phyloP scores from a whole-genome alignment of 2,888 invertebrate genomes.

The Ethmia dodecea region DNA sequence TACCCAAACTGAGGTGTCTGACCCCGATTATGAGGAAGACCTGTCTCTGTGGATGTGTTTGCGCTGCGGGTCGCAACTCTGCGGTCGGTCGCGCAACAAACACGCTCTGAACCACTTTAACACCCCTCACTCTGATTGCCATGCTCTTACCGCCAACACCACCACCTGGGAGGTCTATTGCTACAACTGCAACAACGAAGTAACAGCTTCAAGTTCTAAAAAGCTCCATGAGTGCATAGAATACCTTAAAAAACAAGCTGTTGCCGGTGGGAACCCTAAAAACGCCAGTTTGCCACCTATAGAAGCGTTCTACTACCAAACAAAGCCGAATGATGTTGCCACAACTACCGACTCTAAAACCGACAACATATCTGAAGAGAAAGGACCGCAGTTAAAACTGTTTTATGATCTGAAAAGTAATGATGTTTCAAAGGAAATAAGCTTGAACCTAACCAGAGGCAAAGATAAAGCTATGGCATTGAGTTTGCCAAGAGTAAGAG shows the following conservation, averaged over 20 bases:
- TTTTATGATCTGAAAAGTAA: too few relatives aligned
- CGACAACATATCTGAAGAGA: slow-evolving; percentile 10
- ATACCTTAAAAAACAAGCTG: slow-evolving; percentile 80
- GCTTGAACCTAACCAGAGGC: too few relatives aligned
- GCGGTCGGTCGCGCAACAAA: slow-evolving; percentile 81
- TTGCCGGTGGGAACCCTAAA: slow-evolving; percentile 38
- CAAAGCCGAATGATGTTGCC: slow-evolving; percentile 36
- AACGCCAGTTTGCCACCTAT: slow-evolving; percentile 24
- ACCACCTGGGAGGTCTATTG: slow-evolving; percentile 86
- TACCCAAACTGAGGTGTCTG: slow-evolving; percentile 49
- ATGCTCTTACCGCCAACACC: slow-evolving; percentile 85
- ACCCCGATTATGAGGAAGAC: slow-evolving; percentile 71
- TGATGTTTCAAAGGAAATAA: too few relatives aligned
- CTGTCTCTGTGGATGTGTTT: slow-evolving; percentile 86
- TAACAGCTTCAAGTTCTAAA: slow-evolving; percentile 78
- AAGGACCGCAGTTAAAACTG: too few relatives aligned
- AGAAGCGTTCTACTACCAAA: slow-evolving; percentile 30
- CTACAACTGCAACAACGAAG: slow-evolving; percentile 85
- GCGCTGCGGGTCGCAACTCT: slow-evolving; percentile 87
- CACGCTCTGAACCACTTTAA: slow-evolving; percentile 87
- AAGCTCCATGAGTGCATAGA: slow-evolving; percentile 87
- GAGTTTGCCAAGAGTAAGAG: slow-evolving; percentile 81
- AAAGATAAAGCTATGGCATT: slow-evolving; percentile 53
- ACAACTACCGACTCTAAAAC: slow-evolving; percentile 31
- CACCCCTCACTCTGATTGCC: slow-evolving; percentile 86